Evolutionary conservation across 2,888 invertebrate genomes (phyloP).

Genomic region (Scaptomyza cyrtandrae): DNA sequence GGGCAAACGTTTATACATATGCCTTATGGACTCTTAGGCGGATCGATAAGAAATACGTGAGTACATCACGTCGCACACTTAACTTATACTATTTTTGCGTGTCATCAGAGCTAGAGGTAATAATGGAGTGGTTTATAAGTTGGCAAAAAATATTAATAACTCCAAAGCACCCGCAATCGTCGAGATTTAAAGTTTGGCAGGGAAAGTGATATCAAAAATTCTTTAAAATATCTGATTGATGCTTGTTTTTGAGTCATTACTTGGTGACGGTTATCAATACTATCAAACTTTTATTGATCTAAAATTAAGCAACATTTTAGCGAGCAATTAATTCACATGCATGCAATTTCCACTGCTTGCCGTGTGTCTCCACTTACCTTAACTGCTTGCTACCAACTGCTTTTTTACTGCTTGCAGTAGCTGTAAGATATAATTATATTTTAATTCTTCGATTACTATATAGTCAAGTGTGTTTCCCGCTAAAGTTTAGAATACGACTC

Average conservation of each 20-base stretch:
- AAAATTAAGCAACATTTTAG: background rate
- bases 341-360: background rate
- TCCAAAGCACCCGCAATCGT: background rate
- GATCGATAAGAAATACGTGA: slow-evolving; percentile 67
- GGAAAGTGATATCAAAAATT: background rate
- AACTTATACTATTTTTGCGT: slow-evolving; percentile 25
- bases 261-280: too few species aligned
- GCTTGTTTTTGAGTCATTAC: background rate
- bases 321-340: too few species aligned
- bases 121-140: slow-evolving; percentile 11
- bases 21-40: background rate
- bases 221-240: background rate
- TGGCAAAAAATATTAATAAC: background rate
- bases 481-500: slow-evolving; percentile 31
- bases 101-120: slow-evolving; percentile 1
- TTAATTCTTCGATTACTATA: too few species aligned
- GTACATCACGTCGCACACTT: slow-evolving; percentile 24
- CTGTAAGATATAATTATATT: background rate
- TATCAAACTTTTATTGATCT: background rate
- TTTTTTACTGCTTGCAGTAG: background rate
- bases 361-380: background rate
- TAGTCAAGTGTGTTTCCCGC: background rate
- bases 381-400: slow-evolving; percentile 1
- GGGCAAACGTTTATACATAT: background rate
- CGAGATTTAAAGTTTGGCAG: background rate